phyloP scores from a whole-genome alignment of 2,797 vertebrate species.

The Oryzias dopingdopingensis region DNA sequence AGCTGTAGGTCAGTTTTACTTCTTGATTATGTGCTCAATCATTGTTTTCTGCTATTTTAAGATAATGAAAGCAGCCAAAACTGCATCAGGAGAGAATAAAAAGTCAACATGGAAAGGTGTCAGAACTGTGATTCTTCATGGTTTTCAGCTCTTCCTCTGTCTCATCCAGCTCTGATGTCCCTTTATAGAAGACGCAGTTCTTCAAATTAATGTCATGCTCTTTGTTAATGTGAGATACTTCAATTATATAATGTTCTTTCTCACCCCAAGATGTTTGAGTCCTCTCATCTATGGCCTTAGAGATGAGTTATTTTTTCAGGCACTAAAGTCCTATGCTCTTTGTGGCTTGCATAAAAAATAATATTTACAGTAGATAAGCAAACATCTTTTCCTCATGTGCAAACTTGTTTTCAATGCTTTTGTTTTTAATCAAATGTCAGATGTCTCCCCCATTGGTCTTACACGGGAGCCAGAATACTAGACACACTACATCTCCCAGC shows the following conservation, averaged over 20 bases:
- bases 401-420: too few relatives aligned
- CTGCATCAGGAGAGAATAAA: constrained; percentile 46
- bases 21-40: constrained; percentile 37
- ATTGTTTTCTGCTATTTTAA: constrained; percentile 50
- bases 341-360: constrained; percentile 16
- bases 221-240: constrained; percentile 17
- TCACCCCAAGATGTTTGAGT: constrained; percentile 60
- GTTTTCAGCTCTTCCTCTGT: constrained; percentile 56
- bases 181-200: constrained; percentile 33
- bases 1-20: constrained; percentile 41
- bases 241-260: constrained; percentile 38
- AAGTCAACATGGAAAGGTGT: constrained; percentile 45
- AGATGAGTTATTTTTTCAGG: constrained; percentile 46
- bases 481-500: too few relatives aligned
- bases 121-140: constrained; percentile 56
- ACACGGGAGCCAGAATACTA: too few relatives aligned
- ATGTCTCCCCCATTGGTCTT: too few relatives aligned
- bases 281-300: constrained; percentile 71
- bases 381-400: too few relatives aligned
- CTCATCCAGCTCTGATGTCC: constrained; percentile 53
- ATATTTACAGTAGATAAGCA: neutral
- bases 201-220: constrained; percentile 9
- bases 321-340: constrained; percentile 32
- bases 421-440: too few relatives aligned
- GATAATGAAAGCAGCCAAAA: constrained; percentile 50